These are phyloP conservation scores for Hydrophis major DNA, from an alignment of 2,797 vertebrate genomes.

Conservation along the genomic window DNA sequence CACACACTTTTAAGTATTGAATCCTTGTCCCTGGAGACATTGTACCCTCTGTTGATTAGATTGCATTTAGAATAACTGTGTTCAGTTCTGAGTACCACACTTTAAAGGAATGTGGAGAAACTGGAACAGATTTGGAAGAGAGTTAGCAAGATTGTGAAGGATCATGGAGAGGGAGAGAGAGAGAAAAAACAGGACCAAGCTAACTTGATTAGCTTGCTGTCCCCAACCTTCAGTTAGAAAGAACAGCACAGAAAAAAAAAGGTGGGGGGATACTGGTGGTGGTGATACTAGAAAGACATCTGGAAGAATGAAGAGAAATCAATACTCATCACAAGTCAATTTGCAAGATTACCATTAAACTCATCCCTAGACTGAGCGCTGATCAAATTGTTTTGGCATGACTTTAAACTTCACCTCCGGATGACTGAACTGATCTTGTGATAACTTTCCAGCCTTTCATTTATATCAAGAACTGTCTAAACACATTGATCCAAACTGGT, in stretches of 20 bases:
- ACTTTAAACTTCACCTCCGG: neutral
- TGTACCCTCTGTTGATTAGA: neutral
- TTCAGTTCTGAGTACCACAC: neutral
- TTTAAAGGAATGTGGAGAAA: neutral
- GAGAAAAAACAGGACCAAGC: neutral
- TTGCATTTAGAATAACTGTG: neutral
- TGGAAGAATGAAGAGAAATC: neutral
- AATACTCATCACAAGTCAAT: neutral
- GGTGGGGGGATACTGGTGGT: neutral
- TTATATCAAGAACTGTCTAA: neutral
- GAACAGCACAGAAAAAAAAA: neutral
- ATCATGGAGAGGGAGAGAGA: neutral
- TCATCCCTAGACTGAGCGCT: neutral
- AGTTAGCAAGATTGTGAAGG: neutral
- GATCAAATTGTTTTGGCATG: neutral
- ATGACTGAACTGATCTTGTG: neutral
- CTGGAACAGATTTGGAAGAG: neutral
- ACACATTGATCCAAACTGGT: neutral
- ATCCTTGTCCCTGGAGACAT: neutral
- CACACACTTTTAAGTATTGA: neutral
- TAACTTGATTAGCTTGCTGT: neutral
- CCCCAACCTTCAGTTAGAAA: neutral
- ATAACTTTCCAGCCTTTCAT: neutral
- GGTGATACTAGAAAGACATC: neutral
- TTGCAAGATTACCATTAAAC: neutral